phyloP scores from a whole-genome alignment of 1,140 invertebrate species.

The Popillia japonica region DNA sequence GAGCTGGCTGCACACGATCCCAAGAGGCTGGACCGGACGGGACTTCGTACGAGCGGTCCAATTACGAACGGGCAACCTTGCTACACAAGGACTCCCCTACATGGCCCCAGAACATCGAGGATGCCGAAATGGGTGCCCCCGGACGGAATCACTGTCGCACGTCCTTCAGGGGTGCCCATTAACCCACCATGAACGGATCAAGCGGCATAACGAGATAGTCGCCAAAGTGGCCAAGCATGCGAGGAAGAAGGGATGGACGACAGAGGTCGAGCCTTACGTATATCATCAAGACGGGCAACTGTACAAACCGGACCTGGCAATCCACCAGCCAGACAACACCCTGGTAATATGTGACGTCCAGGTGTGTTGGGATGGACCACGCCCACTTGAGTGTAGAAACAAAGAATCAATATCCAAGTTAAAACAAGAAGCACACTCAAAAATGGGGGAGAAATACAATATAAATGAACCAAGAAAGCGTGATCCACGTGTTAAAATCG shows the following conservation, averaged over 20 bases:
- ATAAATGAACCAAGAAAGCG: too few species aligned
- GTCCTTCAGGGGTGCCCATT: constrained; percentile 44
- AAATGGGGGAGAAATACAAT: too few species aligned
- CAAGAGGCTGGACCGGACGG: constrained; percentile 42
- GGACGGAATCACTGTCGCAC: constrained; percentile 43
- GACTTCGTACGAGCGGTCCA: constrained; percentile 45
- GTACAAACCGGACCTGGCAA: not conserved
- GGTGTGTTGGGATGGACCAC: constrained; percentile 27
- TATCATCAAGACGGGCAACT: constrained; percentile 30
- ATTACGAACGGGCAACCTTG: constrained; percentile 43
- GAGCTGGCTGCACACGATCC: constrained; percentile 25
- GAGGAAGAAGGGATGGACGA: not conserved
- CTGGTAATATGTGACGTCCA: not conserved
- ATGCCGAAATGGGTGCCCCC: constrained; percentile 41
- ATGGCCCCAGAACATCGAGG: not conserved
- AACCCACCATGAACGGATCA: constrained; percentile 36
- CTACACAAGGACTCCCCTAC: constrained; percentile 40
- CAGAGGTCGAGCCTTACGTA: constrained; percentile 41
- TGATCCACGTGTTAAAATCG: too few species aligned
- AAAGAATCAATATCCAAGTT: too few species aligned
- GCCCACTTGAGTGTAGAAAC: too few species aligned
- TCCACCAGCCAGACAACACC: not conserved
- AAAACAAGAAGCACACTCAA: too few species aligned
- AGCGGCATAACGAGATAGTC: constrained; percentile 40
- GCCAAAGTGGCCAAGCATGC: constrained; percentile 29